phyloP scores from a whole-genome alignment of 2,888 invertebrate genomes.

The Pachliopta kotzebuea region DNA sequence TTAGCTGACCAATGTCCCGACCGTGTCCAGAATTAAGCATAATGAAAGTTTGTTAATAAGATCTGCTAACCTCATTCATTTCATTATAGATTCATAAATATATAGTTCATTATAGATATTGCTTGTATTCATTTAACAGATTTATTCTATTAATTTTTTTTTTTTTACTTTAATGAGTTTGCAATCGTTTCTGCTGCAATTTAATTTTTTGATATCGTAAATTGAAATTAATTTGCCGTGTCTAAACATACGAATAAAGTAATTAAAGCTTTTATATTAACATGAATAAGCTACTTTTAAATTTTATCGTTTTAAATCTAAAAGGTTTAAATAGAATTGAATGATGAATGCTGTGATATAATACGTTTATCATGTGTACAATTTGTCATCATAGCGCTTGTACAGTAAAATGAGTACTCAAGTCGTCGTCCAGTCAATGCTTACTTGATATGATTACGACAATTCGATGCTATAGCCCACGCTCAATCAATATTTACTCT shows the following conservation, averaged over 20 bases:
- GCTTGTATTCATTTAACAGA: too few relatives aligned
- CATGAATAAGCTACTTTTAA: too few relatives aligned
- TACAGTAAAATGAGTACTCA: conserved; percentile 47
- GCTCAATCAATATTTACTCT: conserved; percentile 68
- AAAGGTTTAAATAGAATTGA: neutral
- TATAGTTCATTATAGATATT: too few relatives aligned
- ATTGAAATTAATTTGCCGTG: too few relatives aligned
- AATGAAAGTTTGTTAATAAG: neutral
- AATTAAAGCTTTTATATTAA: too few relatives aligned
- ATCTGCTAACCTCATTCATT: neutral
- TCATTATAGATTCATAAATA: too few relatives aligned
- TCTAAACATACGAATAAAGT: too few relatives aligned
- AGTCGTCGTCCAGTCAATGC: conserved; percentile 44
- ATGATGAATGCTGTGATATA: neutral
- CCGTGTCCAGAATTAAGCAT: neutral
- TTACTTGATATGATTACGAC: conserved; percentile 61
- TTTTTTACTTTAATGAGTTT: too few relatives aligned
- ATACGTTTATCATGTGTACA: conserved; percentile 34
- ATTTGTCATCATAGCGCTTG: conserved; percentile 42
- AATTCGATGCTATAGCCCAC: conserved; percentile 68
- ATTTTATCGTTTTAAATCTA: neutral
- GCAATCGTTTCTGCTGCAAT: too few relatives aligned
- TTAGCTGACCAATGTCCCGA: neutral
- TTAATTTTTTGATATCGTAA: too few relatives aligned
- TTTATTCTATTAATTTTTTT: too few relatives aligned